Conservation (phyloP, 2,797 vertebrate species). For the Aeoliscus strigatus region DNA sequence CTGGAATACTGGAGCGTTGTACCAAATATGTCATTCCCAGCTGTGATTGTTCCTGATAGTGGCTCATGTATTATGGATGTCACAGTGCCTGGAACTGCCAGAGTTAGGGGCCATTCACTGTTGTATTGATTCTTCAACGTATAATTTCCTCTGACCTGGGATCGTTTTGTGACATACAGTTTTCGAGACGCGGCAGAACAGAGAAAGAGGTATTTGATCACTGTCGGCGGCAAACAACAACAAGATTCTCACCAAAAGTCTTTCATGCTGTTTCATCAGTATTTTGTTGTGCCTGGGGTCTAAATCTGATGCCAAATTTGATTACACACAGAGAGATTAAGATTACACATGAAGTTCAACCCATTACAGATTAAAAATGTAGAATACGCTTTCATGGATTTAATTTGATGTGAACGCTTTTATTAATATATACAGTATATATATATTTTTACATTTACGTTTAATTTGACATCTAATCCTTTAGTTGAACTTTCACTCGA, state of each 20-base stretch:
- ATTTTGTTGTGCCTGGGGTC: conserved; percentile 79
- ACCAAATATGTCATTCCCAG: conserved; percentile 35
- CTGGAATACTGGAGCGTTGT: conserved; percentile 63
- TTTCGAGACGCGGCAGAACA: conserved; percentile 24
- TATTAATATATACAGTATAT: too few relatives aligned
- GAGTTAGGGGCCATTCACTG: conserved; percentile 36
- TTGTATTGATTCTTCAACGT: conserved; percentile 73
- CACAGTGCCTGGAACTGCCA: conserved; percentile 44
- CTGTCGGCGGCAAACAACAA: conserved; percentile 48
- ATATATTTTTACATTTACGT: too few relatives aligned
- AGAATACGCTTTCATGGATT: too few relatives aligned
- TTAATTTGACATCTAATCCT: too few relatives aligned
- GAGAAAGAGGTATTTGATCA: conserved; percentile 25
- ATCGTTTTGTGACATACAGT: conserved; percentile 44
- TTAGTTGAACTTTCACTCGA: too few relatives aligned
- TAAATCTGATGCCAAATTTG: too few relatives aligned
- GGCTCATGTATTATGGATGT: conserved; percentile 86
- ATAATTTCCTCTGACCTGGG: conserved; percentile 58
- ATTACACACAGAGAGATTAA: conserved; percentile 22
- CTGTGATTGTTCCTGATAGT: conserved; percentile 76
- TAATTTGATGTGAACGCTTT: too few relatives aligned
- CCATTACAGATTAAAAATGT: background rate
- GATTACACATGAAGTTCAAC: background rate
- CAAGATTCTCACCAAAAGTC: conserved; percentile 62
- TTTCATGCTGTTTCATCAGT: conserved; percentile 82